Evolutionary conservation across 2,113 vertebrate species (phyloP).

Genomic region (Scortum barcoo): DNA sequence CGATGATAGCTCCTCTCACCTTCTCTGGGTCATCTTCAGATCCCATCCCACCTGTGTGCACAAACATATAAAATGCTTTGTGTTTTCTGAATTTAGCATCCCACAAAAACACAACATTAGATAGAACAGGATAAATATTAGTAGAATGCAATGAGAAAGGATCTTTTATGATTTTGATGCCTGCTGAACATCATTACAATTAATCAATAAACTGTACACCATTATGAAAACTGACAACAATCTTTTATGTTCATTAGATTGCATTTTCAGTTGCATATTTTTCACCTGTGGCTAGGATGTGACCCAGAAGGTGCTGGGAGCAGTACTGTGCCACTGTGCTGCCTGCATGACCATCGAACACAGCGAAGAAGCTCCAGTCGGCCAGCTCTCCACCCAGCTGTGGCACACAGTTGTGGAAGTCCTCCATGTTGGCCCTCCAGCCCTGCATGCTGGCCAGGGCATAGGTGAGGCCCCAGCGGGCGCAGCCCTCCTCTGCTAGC

Average conservation of each 20-base stretch:
- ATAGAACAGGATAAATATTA: not conserved
- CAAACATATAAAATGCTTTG: not conserved
- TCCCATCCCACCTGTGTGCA: constrained; percentile 76
- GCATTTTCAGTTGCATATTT: not conserved
- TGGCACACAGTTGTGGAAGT: constrained; percentile 85
- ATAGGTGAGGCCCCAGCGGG: constrained; percentile 82
- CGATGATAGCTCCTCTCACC: constrained; percentile 78
- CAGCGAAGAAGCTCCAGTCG: constrained; percentile 87
- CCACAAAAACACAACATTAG: not conserved
- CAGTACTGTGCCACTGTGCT: constrained; percentile 83
- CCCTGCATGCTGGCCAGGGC: constrained; percentile 86
- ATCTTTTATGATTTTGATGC: not conserved
- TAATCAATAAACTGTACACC: not conserved
- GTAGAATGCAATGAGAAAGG: not conserved
- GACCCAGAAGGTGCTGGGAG: constrained; percentile 85
- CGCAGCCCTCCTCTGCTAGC: constrained; percentile 82
- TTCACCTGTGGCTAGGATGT: constrained; percentile 83
- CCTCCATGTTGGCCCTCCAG: constrained; percentile 87
- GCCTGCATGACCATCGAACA: constrained; percentile 86
- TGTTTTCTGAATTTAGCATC: not conserved
- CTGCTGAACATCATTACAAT: too few species aligned
- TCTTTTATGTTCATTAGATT: not conserved
- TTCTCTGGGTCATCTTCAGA: constrained; percentile 78
- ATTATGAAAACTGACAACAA: not conserved
- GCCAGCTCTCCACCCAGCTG: constrained; percentile 80